Percentiles rank a stretch among this genome's conserved stretches.
phyloP scores from a whole-genome alignment of 2,113 vertebrate genomes.

The Rhinoderma darwinii region DNA sequence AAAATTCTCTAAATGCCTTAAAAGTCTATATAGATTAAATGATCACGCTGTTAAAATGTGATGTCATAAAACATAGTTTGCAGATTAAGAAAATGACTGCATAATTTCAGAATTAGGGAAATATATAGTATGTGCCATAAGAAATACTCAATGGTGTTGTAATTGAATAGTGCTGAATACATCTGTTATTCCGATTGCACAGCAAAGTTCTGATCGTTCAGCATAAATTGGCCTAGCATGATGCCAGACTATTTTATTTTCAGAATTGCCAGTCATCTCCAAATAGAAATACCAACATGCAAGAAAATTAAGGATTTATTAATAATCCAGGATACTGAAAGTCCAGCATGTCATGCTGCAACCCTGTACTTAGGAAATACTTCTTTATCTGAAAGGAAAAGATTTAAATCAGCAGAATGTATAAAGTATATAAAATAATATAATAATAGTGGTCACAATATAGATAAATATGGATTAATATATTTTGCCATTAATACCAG shows the following conservation, averaged over 20 bases:
- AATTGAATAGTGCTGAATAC: background rate
- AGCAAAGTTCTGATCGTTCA: background rate
- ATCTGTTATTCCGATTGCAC: background rate
- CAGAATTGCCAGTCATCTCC: background rate
- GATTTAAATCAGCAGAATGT: background rate
- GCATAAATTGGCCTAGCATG: background rate
- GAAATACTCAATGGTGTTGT: background rate
- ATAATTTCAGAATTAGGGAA: background rate
- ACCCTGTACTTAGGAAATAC: too few relatives aligned
- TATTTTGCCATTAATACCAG: background rate
- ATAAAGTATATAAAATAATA: background rate
- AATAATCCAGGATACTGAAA: too few relatives aligned
- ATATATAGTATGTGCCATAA: background rate
- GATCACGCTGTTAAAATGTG: slow-evolving; percentile 6
- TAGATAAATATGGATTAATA: background rate
- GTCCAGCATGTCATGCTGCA: too few relatives aligned
- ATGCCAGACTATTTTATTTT: background rate
- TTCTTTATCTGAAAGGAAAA: background rate
- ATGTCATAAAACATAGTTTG: background rate
- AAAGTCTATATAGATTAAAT: background rate
- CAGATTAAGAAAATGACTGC: background rate
- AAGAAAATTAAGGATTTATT: background rate
- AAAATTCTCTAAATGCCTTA: slow-evolving; percentile 10
- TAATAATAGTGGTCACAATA: background rate
- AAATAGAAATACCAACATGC: background rate